A percentile compares a stretch with the other conserved stretches of the same genome.
These are phyloP conservation scores for Xanthorhoe designata DNA, from an alignment of 2,888 invertebrate genomes.

Conservation along the genomic window DNA sequence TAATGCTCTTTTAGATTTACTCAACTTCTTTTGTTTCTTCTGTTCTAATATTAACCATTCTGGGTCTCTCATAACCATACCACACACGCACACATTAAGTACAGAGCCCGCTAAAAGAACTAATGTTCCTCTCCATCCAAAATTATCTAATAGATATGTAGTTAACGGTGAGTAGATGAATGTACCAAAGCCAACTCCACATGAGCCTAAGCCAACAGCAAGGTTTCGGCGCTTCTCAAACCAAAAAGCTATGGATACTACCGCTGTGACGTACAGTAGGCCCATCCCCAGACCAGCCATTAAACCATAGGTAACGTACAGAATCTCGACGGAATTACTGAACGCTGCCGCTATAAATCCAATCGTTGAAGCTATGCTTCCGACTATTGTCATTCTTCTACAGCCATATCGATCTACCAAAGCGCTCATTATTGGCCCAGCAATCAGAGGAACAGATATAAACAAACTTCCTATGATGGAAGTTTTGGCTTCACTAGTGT, in stretches of 20 bases:
- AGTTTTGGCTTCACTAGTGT: constrained; percentile 92
- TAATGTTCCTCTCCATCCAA: constrained; percentile 93
- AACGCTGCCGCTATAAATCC: constrained; percentile 92
- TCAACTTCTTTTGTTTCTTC: constrained; percentile 82
- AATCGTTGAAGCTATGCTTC: constrained; percentile 89
- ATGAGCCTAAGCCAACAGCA: constrained; percentile 94
- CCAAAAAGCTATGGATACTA: constrained; percentile 96
- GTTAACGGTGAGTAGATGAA: constrained; percentile 95
- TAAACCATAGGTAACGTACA: constrained; percentile 93
- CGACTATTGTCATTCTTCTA: constrained; percentile 90
- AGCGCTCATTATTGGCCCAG: constrained; percentile 94
- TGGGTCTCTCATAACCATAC: constrained; percentile 94
- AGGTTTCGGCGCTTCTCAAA: constrained; percentile 95
- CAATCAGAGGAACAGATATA: constrained; percentile 94
- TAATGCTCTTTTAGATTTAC: constrained; percentile 82
- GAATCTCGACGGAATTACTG: constrained; percentile 89
- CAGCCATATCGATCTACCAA: constrained; percentile 95
- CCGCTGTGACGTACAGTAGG: constrained; percentile 94
- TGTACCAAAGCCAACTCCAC: constrained; percentile 95
- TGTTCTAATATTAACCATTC: constrained; percentile 91
- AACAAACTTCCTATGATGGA: constrained; percentile 96
- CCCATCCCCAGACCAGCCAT: constrained; percentile 94
- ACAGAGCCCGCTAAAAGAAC: constrained; percentile 93
- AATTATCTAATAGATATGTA: constrained; percentile 89
- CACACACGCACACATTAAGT: constrained; percentile 94